A percentile compares a stretch with the other conserved stretches of the same genome.
Conservation (phyloP, 2,113 vertebrate species). For the Corydoras sp. region DNA sequence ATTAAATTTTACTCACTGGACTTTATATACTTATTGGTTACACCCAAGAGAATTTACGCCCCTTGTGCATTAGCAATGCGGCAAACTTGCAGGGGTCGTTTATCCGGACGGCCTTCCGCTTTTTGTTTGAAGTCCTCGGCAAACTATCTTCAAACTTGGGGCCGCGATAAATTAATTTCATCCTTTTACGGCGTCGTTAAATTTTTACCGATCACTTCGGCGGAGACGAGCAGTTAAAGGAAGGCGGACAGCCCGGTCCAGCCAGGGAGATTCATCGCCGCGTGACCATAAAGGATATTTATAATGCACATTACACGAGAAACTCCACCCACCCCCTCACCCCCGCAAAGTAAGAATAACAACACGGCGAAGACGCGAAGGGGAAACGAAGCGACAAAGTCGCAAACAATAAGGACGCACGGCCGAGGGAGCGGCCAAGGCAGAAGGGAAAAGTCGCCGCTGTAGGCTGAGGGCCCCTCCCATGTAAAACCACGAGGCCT, state of each 20-base stretch:
- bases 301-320: conserved; percentile 53
- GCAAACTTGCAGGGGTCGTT: conserved; percentile 88
- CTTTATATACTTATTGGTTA: conserved; percentile 99
- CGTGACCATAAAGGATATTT: conserved; percentile 78
- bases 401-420: neutral
- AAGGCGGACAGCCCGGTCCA: conserved; percentile 74
- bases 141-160: conserved; percentile 87
- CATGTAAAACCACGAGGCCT: conserved; percentile 64
- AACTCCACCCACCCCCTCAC: conserved; percentile 6
- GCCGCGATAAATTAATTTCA: conserved; percentile 99
- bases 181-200: conserved; percentile 99
- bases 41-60: conserved; percentile 87
- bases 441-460: conserved; percentile 65
- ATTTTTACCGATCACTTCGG: conserved; percentile 99
- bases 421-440: neutral
- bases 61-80: conserved; percentile 78
- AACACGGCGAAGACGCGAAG: neutral
- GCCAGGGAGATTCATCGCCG: conserved; percentile 65
- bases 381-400: neutral
- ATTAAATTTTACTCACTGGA: conserved; percentile 97
- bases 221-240: conserved; percentile 90
- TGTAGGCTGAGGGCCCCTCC: conserved; percentile 67
- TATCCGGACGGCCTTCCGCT: conserved; percentile 78
- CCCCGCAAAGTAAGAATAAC: conserved; percentile 3
- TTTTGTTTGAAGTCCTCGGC: conserved; percentile 92